These are phyloP conservation scores for Platysteira castanea DNA, from an alignment of 2,113 vertebrate genomes.

Conservation along the genomic window DNA sequence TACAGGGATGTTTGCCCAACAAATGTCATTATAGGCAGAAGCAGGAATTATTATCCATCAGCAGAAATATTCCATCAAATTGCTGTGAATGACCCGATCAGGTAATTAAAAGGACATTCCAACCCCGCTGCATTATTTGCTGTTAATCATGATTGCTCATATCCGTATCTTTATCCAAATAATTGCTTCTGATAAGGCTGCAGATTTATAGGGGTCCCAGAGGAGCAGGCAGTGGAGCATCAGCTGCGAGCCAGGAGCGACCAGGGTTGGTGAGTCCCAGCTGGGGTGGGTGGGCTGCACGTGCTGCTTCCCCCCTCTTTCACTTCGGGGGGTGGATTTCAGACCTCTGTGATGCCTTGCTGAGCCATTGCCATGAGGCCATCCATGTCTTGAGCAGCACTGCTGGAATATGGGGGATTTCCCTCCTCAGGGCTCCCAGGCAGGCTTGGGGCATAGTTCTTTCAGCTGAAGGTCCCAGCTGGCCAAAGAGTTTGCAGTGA, in stretches of 20 bases:
- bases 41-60: not conserved
- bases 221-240: not conserved
- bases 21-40: slow-evolving; percentile 11
- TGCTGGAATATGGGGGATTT: not conserved
- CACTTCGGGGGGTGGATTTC: not conserved
- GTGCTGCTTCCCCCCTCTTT: not conserved
- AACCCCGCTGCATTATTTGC: not conserved
- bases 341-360: not conserved
- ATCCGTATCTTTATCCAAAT: slow-evolving; percentile 40
- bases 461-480: not conserved
- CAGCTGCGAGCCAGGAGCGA: not conserved
- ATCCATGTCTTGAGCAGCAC: not conserved
- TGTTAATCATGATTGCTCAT: not conserved
- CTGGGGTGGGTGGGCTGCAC: not conserved
- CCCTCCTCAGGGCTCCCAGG: not conserved
- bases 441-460: not conserved
- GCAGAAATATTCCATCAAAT: slow-evolving; percentile 1
- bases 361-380: not conserved
- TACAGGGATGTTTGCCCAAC: slow-evolving; percentile 54
- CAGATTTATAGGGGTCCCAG: slow-evolving; percentile 43
- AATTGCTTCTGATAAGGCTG: slow-evolving; percentile 56
- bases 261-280: not conserved
- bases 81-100: not conserved
- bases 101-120: slow-evolving; percentile 55
- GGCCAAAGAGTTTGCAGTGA: not conserved